These are phyloP conservation scores for Misgurnus anguillicaudatus DNA, from an alignment of 2,113 vertebrate genomes.

Conservation along the genomic window DNA sequence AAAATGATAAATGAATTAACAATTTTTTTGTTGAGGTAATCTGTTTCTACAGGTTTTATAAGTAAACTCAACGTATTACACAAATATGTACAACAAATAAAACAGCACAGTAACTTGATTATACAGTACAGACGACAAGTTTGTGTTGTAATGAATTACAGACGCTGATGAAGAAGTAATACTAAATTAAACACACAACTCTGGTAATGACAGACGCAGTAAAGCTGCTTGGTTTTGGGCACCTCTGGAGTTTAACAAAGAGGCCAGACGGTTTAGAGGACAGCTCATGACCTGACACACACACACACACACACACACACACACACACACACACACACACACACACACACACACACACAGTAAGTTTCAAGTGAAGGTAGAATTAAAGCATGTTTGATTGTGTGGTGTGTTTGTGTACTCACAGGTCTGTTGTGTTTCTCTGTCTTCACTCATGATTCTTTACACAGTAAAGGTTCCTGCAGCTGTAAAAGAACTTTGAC, in stretches of 20 bases:
- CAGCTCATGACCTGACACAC: not conserved
- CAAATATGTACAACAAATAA: no score
- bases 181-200: conserved; percentile 54
- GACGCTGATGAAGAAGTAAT: not conserved
- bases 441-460: conserved; percentile 16
- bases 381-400: no score
- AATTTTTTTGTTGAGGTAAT: no score
- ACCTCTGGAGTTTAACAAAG: conserved; percentile 31
- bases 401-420: not conserved
- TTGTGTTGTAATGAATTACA: not conserved
- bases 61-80: no score
- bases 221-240: conserved; percentile 47
- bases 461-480: not conserved
- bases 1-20: no score
- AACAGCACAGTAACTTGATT: no score
- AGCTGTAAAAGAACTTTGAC: conserved; percentile 15
- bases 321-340: no score
- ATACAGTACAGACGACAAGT: no score
- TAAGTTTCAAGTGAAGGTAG: no score
- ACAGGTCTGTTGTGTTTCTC: conserved; percentile 7
- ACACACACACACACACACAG: no score
- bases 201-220: conserved; percentile 43
- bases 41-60: no score
- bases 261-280: not conserved
- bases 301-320: no score